Percentiles rank a stretch among this genome's conserved stretches.
Conservation (phyloP, 53 echinoderm and acorn worm genomes). For the Arbacia lixula region DNA sequence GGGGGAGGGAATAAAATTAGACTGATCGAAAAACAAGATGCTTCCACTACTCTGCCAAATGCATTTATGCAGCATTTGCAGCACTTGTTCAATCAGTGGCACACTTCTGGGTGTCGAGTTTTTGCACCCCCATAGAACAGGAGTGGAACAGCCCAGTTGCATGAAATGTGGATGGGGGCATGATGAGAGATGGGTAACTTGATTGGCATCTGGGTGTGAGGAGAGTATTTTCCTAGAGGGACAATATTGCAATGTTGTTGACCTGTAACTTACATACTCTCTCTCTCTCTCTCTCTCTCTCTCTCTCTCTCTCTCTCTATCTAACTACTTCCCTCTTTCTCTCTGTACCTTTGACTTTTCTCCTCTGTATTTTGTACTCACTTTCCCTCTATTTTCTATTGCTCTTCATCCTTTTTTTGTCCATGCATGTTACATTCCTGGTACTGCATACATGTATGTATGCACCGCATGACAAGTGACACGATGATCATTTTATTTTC, state of each 20-base stretch:
- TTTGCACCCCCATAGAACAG: conserved; percentile 2
- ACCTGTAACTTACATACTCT: neutral
- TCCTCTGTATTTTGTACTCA: neutral
- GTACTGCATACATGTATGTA: too few species aligned
- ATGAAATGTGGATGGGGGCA: neutral
- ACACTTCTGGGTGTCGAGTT: conserved; percentile 37
- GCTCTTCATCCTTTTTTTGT: too few species aligned
- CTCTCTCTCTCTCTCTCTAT: neutral
- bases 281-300: neutral
- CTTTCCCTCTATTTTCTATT: too few species aligned
- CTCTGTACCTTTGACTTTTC: neutral
- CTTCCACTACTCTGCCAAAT: conserved; percentile 1
- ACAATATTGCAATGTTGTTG: neutral
- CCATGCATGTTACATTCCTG: too few species aligned
- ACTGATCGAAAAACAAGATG: conserved; percentile 28
- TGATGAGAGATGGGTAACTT: neutral
- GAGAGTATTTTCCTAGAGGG: neutral
- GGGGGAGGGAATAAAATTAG: conserved; percentile 23
- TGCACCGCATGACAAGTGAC: too few species aligned
- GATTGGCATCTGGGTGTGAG: neutral
- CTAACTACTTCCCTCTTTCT: neutral
- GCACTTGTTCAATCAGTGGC: conserved; percentile 15
- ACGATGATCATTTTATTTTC: too few species aligned
- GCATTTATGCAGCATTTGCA: conserved; percentile 19
- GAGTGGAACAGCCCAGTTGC: neutral